These are phyloP conservation scores for Nettapus auritus DNA, from an alignment of 2,113 vertebrate genomes.

Conservation along the genomic window DNA sequence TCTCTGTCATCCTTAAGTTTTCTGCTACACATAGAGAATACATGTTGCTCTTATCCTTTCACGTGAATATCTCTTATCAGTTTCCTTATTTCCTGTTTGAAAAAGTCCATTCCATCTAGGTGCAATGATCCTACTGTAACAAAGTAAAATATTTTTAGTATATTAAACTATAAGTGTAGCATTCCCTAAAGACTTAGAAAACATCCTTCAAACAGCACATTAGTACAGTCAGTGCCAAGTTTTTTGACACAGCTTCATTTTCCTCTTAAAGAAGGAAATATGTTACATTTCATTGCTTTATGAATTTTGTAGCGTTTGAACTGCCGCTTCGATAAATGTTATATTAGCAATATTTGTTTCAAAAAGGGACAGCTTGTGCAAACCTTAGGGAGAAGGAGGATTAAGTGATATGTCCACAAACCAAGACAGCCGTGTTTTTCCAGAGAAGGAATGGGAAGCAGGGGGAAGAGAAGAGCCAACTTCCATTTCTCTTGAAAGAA, in stretches of 20 bases:
- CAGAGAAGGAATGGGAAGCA: not conserved
- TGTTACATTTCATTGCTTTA: not conserved
- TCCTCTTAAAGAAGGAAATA: conserved; percentile 4
- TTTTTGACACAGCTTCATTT: conserved; percentile 14
- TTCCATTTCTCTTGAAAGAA: not conserved
- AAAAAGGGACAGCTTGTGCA: not conserved
- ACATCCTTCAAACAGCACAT: not conserved
- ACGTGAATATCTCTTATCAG: not conserved
- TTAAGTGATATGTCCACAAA: not conserved
- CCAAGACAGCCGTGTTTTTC: not conserved
- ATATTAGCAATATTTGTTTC: conserved; percentile 31
- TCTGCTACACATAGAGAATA: not conserved
- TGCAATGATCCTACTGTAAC: not conserved
- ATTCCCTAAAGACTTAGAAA: conserved; percentile 2
- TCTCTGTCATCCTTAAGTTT: not conserved
- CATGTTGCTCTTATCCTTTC: not conserved
- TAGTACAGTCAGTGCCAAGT: not conserved
- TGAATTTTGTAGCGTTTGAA: conserved; percentile 28
- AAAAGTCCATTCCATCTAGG: not conserved
- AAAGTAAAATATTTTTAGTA: conserved; percentile 14
- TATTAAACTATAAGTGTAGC: not conserved
- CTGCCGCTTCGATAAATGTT: not conserved
- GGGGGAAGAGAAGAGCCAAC: not conserved
- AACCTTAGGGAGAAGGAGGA: not conserved
- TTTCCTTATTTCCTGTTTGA: not conserved